Evolutionary conservation across 2,888 invertebrate genomes (phyloP).

Genomic region (Acrobeloides nanus): DNA sequence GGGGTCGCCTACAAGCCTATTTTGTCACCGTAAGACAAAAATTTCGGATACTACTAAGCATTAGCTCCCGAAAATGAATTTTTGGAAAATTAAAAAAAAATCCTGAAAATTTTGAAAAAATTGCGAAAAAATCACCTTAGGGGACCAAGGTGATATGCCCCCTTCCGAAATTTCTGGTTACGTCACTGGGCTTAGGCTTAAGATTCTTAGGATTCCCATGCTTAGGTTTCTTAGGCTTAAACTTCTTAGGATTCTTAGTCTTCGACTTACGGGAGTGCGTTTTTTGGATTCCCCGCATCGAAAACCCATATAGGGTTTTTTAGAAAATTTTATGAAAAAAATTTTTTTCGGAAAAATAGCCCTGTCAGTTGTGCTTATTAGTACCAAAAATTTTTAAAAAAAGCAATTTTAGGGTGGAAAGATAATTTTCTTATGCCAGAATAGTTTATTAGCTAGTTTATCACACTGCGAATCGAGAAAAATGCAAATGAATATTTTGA

Average conservation of each 20-base stretch:
- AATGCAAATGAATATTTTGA: conserved; percentile 30
- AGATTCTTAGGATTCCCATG: neutral
- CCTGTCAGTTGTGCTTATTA: neutral
- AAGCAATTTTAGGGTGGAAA: conserved; percentile 47
- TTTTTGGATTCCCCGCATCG: no score
- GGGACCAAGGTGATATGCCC: no score
- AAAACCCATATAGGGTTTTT: no score
- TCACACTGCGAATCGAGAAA: conserved; percentile 36
- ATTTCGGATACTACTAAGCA: neutral
- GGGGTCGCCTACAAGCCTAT: conserved; percentile 43
- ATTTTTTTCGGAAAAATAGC: no score
- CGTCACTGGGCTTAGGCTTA: no score
- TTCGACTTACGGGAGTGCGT: neutral
- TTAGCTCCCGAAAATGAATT: neutral
- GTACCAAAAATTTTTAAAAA: neutral
- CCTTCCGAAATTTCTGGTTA: no score
- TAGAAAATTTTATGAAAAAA: no score
- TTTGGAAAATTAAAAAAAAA: no score
- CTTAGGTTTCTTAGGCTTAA: no score
- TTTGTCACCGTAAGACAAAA: conserved; percentile 35
- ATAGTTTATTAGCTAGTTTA: conserved; percentile 43
- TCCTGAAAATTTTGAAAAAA: no score
- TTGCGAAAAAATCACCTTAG: no score
- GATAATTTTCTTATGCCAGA: conserved; percentile 52
- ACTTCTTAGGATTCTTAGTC: conserved; percentile 1